Evolutionary conservation across 2,113 vertebrate species (phyloP).

Genomic region (Bubo scandiacus): DNA sequence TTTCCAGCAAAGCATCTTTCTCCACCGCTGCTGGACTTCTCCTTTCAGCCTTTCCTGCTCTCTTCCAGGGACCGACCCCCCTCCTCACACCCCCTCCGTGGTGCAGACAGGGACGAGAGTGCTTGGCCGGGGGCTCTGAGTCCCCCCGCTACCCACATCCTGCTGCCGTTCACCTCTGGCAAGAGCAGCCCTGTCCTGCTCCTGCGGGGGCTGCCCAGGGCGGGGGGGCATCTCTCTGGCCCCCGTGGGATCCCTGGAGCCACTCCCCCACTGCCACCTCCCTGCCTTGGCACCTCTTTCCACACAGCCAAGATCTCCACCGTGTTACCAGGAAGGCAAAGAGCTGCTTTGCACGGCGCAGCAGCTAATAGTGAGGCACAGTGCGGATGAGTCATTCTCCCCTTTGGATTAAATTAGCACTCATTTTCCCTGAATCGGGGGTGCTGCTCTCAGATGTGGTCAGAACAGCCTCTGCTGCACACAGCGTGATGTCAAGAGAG

Average conservation of each 20-base stretch:
- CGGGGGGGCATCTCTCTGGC: background rate
- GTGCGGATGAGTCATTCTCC: background rate
- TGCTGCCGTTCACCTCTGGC: background rate
- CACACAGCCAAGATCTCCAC: rapidly evolving
- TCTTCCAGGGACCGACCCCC: background rate
- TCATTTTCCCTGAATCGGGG: background rate
- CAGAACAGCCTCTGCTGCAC: background rate
- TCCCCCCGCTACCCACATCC: no score
- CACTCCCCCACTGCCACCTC: background rate
- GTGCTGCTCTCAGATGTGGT: rapidly evolving
- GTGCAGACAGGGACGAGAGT: rapidly evolving
- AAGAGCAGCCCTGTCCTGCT: background rate
- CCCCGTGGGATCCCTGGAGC: rapidly evolving
- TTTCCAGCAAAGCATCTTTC: background rate
- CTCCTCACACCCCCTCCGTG: background rate
- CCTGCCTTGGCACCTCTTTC: background rate
- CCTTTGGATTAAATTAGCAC: background rate
- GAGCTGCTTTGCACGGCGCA: background rate
- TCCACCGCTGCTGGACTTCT: background rate
- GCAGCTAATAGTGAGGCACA: rapidly evolving
- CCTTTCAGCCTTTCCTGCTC: background rate
- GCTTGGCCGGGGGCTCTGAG: no score
- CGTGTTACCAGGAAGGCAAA: rapidly evolving
- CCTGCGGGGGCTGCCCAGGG: background rate
- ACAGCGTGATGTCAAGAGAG: background rate